Percentiles rank a stretch among this genome's conserved stretches.
Conservation (phyloP, 2,113 vertebrate species). For the Corydoras maculifer region DNA sequence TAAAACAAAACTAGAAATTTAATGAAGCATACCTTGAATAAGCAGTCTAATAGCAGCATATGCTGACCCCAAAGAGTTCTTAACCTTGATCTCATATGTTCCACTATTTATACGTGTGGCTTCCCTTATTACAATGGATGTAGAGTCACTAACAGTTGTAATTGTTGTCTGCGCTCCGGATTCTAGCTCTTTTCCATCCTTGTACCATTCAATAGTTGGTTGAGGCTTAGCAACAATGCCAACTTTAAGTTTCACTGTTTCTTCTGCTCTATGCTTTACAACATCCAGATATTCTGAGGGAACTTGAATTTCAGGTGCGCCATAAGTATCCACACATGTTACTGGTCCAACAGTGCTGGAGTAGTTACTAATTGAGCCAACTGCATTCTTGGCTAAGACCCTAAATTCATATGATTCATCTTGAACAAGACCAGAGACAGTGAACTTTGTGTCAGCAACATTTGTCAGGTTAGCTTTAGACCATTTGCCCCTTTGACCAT, state of each 20-base stretch:
- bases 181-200: slow-evolving; percentile 83
- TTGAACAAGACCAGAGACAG: slow-evolving; percentile 82
- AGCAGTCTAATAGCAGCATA: slow-evolving; percentile 79
- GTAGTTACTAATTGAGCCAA: slow-evolving; percentile 90
- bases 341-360: slow-evolving; percentile 82
- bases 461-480: slow-evolving; percentile 87
- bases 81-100: slow-evolving; percentile 86
- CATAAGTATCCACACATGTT: slow-evolving; percentile 88
- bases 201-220: slow-evolving; percentile 92
- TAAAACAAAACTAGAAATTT: neutral
- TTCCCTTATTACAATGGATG: slow-evolving; percentile 82
- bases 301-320: slow-evolving; percentile 88
- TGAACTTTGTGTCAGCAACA: slow-evolving; percentile 81
- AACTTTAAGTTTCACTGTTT: slow-evolving; percentile 79
- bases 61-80: slow-evolving; percentile 90
- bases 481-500: slow-evolving; percentile 78
- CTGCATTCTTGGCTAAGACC: slow-evolving; percentile 87
- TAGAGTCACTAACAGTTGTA: slow-evolving; percentile 79
- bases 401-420: slow-evolving; percentile 90
- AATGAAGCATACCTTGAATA: slow-evolving; percentile 80
- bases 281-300: slow-evolving; percentile 86
- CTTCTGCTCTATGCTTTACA: slow-evolving; percentile 84
- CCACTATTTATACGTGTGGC: slow-evolving; percentile 84
- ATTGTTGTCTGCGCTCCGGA: slow-evolving; percentile 71
- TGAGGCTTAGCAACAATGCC: slow-evolving; percentile 89